Conservation (phyloP, 2,113 vertebrate genomes). For the Rana temporaria region DNA sequence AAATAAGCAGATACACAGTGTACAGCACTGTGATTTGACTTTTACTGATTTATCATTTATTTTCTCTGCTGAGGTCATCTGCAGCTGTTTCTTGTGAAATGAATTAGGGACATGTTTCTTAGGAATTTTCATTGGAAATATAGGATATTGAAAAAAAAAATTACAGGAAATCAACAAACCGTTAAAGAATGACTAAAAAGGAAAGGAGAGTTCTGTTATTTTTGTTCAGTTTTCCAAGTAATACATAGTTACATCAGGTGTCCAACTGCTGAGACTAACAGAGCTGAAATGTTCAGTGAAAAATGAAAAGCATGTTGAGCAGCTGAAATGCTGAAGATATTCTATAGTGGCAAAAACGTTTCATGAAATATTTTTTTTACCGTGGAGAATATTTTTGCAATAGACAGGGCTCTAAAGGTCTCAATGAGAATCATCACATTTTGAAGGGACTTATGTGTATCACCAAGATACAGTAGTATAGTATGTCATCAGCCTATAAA, state of each 20-base stretch:
- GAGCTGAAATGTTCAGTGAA: no score
- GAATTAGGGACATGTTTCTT: slow-evolving; percentile 16
- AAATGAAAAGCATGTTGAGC: no score
- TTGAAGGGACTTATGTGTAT: no score
- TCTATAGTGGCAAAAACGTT: no score
- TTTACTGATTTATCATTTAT: slow-evolving; percentile 5
- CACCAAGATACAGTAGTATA: no score
- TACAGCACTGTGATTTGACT: background rate
- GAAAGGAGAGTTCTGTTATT: background rate
- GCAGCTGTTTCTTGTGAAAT: slow-evolving; percentile 20
- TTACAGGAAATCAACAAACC: background rate
- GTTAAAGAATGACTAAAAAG: background rate
- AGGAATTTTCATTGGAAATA: slow-evolving; percentile 29
- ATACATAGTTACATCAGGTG: background rate
- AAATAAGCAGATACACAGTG: no score
- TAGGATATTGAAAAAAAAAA: slow-evolving; percentile 27
- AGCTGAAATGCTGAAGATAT: no score
- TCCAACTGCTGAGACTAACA: background rate
- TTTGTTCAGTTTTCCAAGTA: background rate
- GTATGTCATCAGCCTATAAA: no score
- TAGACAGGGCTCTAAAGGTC: no score
- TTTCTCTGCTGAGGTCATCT: slow-evolving; percentile 14
- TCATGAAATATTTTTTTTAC: no score
- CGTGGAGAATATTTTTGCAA: no score
- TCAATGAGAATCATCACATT: no score